Conservation (phyloP, 2,797 vertebrate genomes). For the Tachyglossus aculeatus region DNA sequence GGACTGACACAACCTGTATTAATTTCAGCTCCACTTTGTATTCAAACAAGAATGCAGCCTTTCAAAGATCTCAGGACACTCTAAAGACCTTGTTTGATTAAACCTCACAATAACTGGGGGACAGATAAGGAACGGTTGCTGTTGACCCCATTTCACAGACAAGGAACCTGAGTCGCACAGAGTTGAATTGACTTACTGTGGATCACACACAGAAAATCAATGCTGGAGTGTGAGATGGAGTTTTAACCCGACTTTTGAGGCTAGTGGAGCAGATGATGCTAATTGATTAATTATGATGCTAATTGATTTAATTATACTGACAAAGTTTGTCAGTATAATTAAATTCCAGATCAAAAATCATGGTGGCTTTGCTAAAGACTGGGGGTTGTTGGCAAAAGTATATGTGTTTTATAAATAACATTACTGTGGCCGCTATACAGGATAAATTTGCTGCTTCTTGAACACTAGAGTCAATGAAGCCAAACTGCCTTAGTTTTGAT, state of each 20-base stretch:
- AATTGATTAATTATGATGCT: background rate
- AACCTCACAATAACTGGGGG: background rate
- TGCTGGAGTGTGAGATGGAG: conserved; percentile 30
- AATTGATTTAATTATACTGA: background rate
- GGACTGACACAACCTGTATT: too few species aligned
- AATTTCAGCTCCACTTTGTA: background rate
- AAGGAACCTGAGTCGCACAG: conserved; percentile 44
- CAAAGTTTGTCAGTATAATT: background rate
- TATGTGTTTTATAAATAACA: background rate
- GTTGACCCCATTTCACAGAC: conserved; percentile 27
- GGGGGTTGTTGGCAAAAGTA: background rate
- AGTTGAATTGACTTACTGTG: too few species aligned
- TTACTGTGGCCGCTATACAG: background rate
- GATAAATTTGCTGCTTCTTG: background rate
- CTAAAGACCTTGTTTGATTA: background rate
- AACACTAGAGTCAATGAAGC: too few species aligned
- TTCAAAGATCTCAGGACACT: background rate
- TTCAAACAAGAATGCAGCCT: background rate
- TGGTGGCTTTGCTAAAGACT: background rate
- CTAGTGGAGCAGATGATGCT: conserved; percentile 4
- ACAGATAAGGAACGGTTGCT: conserved; percentile 4
- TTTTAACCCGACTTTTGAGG: conserved; percentile 49
- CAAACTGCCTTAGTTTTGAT: too few species aligned
- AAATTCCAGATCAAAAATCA: background rate
- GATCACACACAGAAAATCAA: conserved; percentile 32